Conservation (phyloP, 2,797 vertebrate species). For the Anabas testudineus region DNA sequence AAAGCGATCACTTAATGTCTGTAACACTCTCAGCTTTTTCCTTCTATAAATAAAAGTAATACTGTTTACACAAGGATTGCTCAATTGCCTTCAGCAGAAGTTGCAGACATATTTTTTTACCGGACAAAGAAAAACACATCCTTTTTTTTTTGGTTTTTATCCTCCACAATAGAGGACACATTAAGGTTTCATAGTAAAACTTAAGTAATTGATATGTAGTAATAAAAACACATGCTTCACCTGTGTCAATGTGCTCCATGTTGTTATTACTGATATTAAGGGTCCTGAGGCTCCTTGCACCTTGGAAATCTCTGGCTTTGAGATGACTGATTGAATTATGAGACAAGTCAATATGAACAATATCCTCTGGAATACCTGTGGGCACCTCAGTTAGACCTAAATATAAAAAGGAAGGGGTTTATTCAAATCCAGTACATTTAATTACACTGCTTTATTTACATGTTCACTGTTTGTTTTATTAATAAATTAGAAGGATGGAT, state of each 20-base stretch:
- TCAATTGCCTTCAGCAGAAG: slow-evolving; percentile 15
- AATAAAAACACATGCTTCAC: slow-evolving; percentile 69
- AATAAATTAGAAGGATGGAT: neutral
- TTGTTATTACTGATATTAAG: slow-evolving; percentile 90
- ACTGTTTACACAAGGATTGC: slow-evolving; percentile 35
- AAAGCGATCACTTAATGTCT: slow-evolving; percentile 23
- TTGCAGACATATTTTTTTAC: slow-evolving; percentile 31
- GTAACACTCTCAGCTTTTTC: slow-evolving; percentile 17
- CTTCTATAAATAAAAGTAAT: slow-evolving; percentile 44
- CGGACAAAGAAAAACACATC: slow-evolving; percentile 26
- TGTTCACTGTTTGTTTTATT: neutral
- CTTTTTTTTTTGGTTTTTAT: slow-evolving; percentile 3
- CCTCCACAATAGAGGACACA: neutral
- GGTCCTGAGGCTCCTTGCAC: slow-evolving; percentile 85
- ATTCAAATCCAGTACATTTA: neutral
- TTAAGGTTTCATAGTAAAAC: neutral
- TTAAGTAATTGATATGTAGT: neutral
- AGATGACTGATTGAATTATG: slow-evolving; percentile 90
- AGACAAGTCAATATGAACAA: slow-evolving; percentile 90
- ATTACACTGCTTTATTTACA: neutral
- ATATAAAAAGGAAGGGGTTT: slow-evolving; percentile 7
- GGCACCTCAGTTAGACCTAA: slow-evolving; percentile 87
- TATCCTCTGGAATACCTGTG: slow-evolving; percentile 87
- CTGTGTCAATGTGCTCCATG: slow-evolving; percentile 88
- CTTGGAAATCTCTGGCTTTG: slow-evolving; percentile 88